Base-by-base conservation (phyloP, 2,113 vertebrate species). In the Nanorana parkeri region DNA sequence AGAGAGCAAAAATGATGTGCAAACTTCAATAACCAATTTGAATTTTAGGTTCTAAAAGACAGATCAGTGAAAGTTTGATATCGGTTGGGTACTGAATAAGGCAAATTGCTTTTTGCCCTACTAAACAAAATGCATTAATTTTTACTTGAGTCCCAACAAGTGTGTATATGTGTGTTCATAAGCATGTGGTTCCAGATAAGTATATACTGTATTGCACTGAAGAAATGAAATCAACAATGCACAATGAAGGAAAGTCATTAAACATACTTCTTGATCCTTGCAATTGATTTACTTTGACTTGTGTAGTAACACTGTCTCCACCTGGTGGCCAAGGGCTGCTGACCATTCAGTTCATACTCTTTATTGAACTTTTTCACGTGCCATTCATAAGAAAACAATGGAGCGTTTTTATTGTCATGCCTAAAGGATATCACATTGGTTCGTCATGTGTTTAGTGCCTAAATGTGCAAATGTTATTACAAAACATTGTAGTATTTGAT, bases 251-350 rank as follows among this genome's bases (percentile, higher is more conserved):
- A 23, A 65, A 73, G 51, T 64, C 56, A 81, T 81, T 73, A 72
- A 52, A 64, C 41, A 47, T 19, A 55, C 69, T 71, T 82, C 69
- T 66, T 82, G 47, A 74, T 75, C 71, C 20, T 54, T 56, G 80
- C 47, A 73, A 64, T 64, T 73, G 68, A 82, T 82, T 65, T 74
- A 56, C 61, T 56, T 74, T 74, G 69, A 74, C 69, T 74, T 82
- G 67, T 55, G 52, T 19, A 82, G 80, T 75, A 75, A 82, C 80
- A 74, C 80, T 82, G 71, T 74, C 80, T 82, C 80, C 80, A 82
- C 69, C 80, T 82, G 80, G 80, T 82, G 80, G 80, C 72, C 80
- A 82, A 67, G 66, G 24, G 20, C 56, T 82, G 80, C 51, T 82
- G 80, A 82, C 80, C 80, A 67, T 17, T 20, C 36, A 58, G 17